A percentile compares a stretch with the other conserved stretches of the same genome.
These are phyloP conservation scores for Drosophila fungiperda DNA, from an alignment of 2,888 invertebrate genomes.

Conservation along the genomic window DNA sequence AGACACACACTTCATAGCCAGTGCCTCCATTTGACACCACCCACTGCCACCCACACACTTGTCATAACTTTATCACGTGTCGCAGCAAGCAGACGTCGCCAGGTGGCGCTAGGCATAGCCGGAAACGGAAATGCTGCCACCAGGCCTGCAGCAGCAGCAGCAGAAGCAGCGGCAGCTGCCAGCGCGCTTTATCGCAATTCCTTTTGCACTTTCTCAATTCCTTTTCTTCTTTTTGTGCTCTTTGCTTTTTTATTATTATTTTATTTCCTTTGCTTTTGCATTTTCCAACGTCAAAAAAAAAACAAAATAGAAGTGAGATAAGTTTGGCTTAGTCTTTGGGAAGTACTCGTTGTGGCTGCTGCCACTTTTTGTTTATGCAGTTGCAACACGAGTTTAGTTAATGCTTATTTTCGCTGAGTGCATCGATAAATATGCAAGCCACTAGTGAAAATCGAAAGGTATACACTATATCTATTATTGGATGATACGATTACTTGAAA, in stretches of 20 bases:
- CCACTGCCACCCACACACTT: not conserved
- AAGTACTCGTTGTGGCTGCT: not conserved
- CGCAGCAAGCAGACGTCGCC: conserved; percentile 33
- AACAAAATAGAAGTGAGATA: conserved; percentile 32
- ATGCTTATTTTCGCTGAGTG: conserved; percentile 26
- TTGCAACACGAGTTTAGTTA: not conserved
- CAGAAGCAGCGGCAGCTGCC: conserved; percentile 4
- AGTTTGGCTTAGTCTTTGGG: conserved; percentile 28
- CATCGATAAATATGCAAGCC: conserved; percentile 26
- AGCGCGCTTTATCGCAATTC: conserved; percentile 47
- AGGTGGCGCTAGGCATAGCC: conserved; percentile 52
- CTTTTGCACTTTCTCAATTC: conserved; percentile 3
- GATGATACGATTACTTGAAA: not conserved
- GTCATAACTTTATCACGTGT: conserved; percentile 61
- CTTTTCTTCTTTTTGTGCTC: not conserved
- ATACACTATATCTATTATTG: not conserved
- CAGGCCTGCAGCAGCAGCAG: conserved; percentile 39
- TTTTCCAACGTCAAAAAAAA: conserved; percentile 13
- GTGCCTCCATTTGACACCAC: not conserved
- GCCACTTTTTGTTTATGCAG: not conserved
- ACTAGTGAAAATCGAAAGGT: not conserved
- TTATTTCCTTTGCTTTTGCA: conserved; percentile 10
- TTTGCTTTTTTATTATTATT: not conserved
- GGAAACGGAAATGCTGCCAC: conserved; percentile 61
- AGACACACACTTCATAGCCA: conserved; percentile 9